A percentile compares a stretch with the other conserved stretches of the same genome.
phyloP scores from a whole-genome alignment of 2,888 invertebrate genomes.

The Noctua janthina region DNA sequence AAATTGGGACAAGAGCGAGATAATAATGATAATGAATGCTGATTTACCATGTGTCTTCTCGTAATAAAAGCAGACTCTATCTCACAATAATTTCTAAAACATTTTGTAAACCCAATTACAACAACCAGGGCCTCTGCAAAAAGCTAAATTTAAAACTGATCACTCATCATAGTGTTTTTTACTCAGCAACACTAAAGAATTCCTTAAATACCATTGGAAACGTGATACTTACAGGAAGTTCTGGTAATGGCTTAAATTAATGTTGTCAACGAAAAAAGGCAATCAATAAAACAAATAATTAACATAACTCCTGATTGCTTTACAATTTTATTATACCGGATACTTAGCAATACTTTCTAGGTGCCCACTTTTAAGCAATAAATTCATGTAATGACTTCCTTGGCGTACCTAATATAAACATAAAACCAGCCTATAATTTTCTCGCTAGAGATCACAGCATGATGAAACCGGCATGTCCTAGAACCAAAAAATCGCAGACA shows the following conservation, averaged over 20 bases:
- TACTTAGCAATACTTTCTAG: conserved; percentile 33
- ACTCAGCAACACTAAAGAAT: background rate
- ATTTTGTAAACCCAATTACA: background rate
- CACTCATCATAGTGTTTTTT: background rate
- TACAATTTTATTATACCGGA: conserved; percentile 47
- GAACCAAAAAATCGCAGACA: background rate
- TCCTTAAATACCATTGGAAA: background rate
- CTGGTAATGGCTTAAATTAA: background rate
- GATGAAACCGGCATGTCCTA: background rate
- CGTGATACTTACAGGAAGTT: conserved; percentile 23
- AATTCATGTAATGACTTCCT: conserved; percentile 43
- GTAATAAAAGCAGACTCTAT: background rate
- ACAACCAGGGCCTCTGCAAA: background rate
- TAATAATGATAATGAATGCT: no score
- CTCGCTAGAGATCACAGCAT: background rate
- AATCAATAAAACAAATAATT: conserved; percentile 52
- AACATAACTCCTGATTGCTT: conserved; percentile 44
- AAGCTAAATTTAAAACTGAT: background rate
- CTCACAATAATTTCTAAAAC: background rate
- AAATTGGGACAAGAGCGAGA: no score
- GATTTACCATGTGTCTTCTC: background rate
- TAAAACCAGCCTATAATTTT: background rate
- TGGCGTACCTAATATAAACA: background rate
- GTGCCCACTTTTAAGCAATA: conserved; percentile 12
- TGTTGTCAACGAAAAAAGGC: background rate